Percentiles rank a stretch among this genome's conserved stretches.
Conservation (phyloP, 2,113 vertebrate genomes). For the Lasiurus cinereus region DNA sequence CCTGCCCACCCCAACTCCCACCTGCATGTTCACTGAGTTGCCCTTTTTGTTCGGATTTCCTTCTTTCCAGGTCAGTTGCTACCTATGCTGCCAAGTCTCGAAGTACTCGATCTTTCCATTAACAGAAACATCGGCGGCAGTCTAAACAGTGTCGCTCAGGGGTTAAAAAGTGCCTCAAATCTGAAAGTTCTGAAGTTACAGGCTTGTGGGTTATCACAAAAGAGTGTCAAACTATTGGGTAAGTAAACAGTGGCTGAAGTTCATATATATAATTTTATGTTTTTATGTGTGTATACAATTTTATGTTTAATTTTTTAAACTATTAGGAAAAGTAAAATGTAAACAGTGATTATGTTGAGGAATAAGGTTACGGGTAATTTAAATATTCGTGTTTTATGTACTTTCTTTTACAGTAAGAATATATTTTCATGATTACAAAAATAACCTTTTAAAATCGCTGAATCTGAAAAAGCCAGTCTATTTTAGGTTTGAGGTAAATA, state of each 20-base stretch:
- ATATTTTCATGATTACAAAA: conserved; percentile 2
- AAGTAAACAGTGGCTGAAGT: conserved; percentile 71
- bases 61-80: conserved; percentile 86
- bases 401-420: background rate
- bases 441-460: background rate
- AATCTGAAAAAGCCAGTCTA: background rate
- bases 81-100: conserved; percentile 84
- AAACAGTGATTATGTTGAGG: background rate
- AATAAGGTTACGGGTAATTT: background rate
- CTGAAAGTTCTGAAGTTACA: conserved; percentile 90
- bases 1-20: background rate
- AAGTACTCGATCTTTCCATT: conserved; percentile 92
- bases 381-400: background rate
- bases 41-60: conserved; percentile 46
- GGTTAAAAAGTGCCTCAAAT: conserved; percentile 85
- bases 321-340: conserved; percentile 1
- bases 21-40: background rate
- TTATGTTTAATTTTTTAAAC: background rate
- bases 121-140: conserved; percentile 89
- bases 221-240: conserved; percentile 89
- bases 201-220: conserved; percentile 89
- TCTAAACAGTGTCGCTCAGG: conserved; percentile 85
- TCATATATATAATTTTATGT: background rate
- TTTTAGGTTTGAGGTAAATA: background rate
- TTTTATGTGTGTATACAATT: background rate